Base-by-base conservation (phyloP, 2,113 vertebrate genomes). In the Oceanodroma tethys region DNA sequence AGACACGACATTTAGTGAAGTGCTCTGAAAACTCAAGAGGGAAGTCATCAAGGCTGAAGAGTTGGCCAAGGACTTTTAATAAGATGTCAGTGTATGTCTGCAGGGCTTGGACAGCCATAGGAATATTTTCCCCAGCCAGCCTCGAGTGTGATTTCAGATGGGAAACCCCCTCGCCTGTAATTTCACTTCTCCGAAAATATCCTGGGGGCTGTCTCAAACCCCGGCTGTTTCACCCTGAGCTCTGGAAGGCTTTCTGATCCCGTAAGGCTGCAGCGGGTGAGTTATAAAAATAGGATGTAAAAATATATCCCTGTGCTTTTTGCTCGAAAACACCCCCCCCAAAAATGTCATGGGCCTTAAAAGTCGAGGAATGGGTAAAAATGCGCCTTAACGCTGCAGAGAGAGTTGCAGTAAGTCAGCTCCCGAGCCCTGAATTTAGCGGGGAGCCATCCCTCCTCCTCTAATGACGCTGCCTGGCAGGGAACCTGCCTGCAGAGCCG, bases 281-380 rank as follows among this genome's bases (percentile, higher is more conserved):
- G 27, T 15, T 47, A 16, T 1, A 83, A 75, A 91, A 81, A 38
- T 0, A 43, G 10, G 36, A 45, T 20, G 73, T 32, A 22, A 81
- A 89, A 78, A 13, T 19, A 27, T 1, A 66, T 45, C 40, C 45
- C 16, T 48, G 21, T 25, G 27, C 36, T 47, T 59, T 23, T 21
- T 27, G 34, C n/a, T 55, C 8, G 7, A 19, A 36, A 62, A 17
- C 20, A 9, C 7, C 17, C 42, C 27, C 29, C 13, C 4, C n/a
- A n/a, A 11, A 34, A 78, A 48, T 0, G 3, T 2, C 0, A 0
- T 1, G 15, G 30, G 36, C 25, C 7, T 85, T 15, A 5, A 2
- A 65, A 58, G 9, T 0, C 7, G 8, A 84, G 52, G 25, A 53
- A 87, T 9, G 36, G 45, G 27, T 36, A 53, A 72, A 88, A 82